Conservation (phyloP, 2,888 invertebrate species). For the Protonemura montana region DNA sequence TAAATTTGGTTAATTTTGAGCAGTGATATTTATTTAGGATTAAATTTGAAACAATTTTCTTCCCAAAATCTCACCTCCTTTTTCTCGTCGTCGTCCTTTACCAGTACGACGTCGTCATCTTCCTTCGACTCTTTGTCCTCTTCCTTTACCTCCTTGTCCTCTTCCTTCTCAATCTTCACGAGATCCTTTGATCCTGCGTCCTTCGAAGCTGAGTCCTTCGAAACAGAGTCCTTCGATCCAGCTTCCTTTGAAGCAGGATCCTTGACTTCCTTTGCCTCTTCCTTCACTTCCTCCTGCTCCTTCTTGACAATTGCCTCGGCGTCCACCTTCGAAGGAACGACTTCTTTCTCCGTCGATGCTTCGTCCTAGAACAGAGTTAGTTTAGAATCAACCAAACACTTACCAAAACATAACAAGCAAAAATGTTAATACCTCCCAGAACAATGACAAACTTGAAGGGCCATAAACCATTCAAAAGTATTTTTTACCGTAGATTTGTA, state of each 20-base stretch:
- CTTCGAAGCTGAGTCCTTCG: constrained; percentile 55
- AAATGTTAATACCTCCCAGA: too few relatives aligned
- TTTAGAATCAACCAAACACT: too few relatives aligned
- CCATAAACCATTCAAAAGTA: too few relatives aligned
- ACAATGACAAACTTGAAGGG: too few relatives aligned
- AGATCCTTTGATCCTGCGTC: constrained; percentile 54
- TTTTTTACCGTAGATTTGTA: too few relatives aligned
- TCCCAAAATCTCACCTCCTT: constrained; percentile 51
- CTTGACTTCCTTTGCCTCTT: constrained; percentile 51
- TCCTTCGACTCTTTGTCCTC: constrained; percentile 58
- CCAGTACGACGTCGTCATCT: constrained; percentile 50
- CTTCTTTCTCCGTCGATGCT: constrained; percentile 51
- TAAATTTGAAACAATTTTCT: too few relatives aligned
- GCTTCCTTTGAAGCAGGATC: constrained; percentile 53
- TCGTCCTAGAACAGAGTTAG: constrained; percentile 46
- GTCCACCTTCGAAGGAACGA: constrained; percentile 53
- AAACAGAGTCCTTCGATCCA: too few relatives aligned
- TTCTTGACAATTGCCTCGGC: constrained; percentile 51
- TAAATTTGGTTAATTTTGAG: too few relatives aligned
- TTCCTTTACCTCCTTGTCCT: constrained; percentile 52
- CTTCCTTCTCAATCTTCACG: constrained; percentile 54
- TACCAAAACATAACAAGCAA: too few relatives aligned
- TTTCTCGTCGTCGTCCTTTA: constrained; percentile 56
- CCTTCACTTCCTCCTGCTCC: constrained; percentile 48
- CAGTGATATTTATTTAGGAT: too few relatives aligned